Conservation (phyloP, 1,140 invertebrate species). For the Semibalanus balanoides region DNA sequence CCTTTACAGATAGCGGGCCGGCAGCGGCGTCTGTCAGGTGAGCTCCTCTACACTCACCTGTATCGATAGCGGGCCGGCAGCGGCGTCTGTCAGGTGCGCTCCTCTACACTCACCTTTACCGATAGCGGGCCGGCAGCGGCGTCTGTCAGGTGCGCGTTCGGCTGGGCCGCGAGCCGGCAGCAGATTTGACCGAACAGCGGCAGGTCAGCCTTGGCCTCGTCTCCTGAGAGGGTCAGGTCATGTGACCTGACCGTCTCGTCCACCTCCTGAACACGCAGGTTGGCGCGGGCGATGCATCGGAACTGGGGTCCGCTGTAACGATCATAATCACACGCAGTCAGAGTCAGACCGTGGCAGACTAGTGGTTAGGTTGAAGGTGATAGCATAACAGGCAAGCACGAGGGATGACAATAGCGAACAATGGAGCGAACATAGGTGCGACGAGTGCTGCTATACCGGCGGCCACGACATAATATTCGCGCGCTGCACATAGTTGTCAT, state of each 20-base stretch:
- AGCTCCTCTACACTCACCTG: too few species aligned
- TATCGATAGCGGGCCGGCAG: neutral
- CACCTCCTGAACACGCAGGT: neutral
- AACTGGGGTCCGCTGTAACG: constrained; percentile 9
- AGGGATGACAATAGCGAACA: too few species aligned
- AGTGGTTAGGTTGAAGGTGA: too few species aligned
- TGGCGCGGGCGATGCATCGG: neutral
- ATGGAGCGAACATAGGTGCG: too few species aligned
- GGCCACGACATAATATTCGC: too few species aligned
- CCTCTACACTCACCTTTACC: neutral
- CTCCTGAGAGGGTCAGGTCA: constrained; percentile 29
- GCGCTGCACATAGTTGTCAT: too few species aligned
- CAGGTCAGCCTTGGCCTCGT: constrained; percentile 36
- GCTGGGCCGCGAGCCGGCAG: constrained; percentile 50
- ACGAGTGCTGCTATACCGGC: too few species aligned
- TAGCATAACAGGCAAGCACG: too few species aligned
- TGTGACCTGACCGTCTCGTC: neutral
- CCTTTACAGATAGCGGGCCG: neutral
- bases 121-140: neutral
- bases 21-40: too few species aligned
- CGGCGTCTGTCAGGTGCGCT: neutral
- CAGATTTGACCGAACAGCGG: constrained; percentile 60
- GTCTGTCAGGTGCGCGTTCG: constrained; percentile 30
- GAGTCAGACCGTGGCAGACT: neutral
- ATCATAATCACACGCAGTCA: neutral